These are phyloP conservation scores for Chymomyza procnemis DNA, from an alignment of 2,888 invertebrate species.

Conservation along the genomic window DNA sequence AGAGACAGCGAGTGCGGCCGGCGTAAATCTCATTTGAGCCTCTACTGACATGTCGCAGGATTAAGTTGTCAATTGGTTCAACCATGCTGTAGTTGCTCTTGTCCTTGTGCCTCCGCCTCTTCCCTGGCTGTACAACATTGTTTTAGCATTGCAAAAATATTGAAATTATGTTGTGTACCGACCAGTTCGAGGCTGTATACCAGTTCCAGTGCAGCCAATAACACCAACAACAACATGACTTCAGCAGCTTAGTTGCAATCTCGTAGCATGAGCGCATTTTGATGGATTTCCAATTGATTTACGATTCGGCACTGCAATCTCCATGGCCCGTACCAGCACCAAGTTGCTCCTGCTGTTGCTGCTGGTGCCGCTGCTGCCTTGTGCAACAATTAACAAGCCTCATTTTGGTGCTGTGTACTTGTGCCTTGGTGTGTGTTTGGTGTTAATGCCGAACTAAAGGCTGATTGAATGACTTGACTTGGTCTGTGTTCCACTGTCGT, in stretches of 20 bases:
- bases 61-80: slow-evolving; percentile 70
- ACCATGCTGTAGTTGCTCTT: slow-evolving; percentile 17
- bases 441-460: slow-evolving; percentile 42
- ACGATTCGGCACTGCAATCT: slow-evolving; percentile 45
- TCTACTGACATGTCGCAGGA: slow-evolving; percentile 71
- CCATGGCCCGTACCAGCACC: background rate
- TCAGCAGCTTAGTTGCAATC: slow-evolving; percentile 62
- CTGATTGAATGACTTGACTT: slow-evolving; percentile 52
- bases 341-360: background rate
- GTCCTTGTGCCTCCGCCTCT: background rate
- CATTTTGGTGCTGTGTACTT: slow-evolving; percentile 49
- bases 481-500: slow-evolving; percentile 5
- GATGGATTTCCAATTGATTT: slow-evolving; percentile 73
- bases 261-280: slow-evolving; percentile 64
- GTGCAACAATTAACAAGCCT: slow-evolving; percentile 58
- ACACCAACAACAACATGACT: background rate
- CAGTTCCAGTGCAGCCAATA: background rate
- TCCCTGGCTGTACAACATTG: slow-evolving; percentile 16
- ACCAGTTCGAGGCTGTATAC: background rate
- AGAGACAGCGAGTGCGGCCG: slow-evolving; percentile 23
- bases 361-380: slow-evolving; percentile 1
- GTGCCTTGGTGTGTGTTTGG: slow-evolving; percentile 15
- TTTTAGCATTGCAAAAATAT: slow-evolving; percentile 61
- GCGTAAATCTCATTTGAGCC: slow-evolving; percentile 74
- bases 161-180: slow-evolving; percentile 56